A percentile compares a stretch with the other conserved stretches of the same genome.
Conservation (phyloP, 2,888 invertebrate genomes). For the Pseudococcus jackbeardsleyi region DNA sequence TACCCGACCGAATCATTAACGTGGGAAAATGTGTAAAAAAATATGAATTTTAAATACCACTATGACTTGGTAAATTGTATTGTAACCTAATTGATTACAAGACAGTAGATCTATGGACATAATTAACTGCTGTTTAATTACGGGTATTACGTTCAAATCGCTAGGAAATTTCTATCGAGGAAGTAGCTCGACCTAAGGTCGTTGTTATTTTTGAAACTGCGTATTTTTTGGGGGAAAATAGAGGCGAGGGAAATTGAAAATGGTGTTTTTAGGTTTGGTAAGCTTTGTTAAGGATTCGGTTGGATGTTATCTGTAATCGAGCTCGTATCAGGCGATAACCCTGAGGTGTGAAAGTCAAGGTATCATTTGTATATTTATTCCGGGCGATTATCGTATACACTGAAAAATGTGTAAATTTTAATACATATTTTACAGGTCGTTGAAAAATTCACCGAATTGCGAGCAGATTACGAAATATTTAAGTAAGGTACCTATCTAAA, state of each 20-base stretch:
- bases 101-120: background rate
- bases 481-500: background rate
- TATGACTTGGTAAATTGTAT: conserved; percentile 22
- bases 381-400: background rate
- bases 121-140: conserved; percentile 27
- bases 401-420: background rate
- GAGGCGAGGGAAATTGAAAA: background rate
- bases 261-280: too few relatives aligned
- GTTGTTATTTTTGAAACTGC: background rate
- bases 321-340: background rate
- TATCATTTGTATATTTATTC: background rate
- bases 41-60: conserved; percentile 43
- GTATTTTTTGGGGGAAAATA: background rate
- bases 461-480: background rate
- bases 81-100: conserved; percentile 31
- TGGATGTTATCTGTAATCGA: too few relatives aligned
- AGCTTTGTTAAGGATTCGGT: too few relatives aligned
- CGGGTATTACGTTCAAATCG: background rate
- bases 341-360: conserved; percentile 2
- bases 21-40: background rate
- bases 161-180: conserved; percentile 3
- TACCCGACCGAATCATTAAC: background rate
- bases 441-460: background rate
- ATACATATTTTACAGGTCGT: background rate
- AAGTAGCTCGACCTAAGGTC: background rate